Conservation (phyloP, 2,113 vertebrate genomes). For the Ophiodon elongatus region DNA sequence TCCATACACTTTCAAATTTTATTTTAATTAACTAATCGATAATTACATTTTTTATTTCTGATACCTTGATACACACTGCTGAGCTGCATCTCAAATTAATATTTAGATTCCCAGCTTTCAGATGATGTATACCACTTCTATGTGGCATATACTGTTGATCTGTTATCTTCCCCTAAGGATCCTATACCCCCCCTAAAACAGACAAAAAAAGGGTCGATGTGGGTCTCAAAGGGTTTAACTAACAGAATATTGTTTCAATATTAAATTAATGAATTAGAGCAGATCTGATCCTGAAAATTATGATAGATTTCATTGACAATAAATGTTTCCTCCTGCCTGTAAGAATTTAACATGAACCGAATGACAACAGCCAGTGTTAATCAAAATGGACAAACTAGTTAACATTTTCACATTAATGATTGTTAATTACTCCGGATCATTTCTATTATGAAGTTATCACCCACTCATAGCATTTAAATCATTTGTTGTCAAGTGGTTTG, state of each 20-base stretch:
- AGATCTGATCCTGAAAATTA: constrained; percentile 2
- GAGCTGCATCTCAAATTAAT: neutral
- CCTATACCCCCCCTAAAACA: neutral
- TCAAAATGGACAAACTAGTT: constrained; percentile 8
- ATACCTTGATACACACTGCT: neutral
- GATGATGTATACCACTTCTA: neutral
- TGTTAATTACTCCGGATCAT: neutral
- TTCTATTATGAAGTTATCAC: neutral
- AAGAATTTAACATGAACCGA: constrained; percentile 16
- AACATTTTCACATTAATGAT: constrained; percentile 29
- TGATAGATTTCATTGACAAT: constrained; percentile 26
- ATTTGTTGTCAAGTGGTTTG: constrained; percentile 17
- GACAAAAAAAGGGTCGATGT: neutral
- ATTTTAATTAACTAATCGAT: neutral
- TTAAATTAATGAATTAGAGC: constrained; percentile 1
- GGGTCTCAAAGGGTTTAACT: neutral
- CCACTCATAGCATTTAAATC: neutral
- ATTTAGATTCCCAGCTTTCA: neutral
- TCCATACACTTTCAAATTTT: neutral
- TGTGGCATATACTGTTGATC: neutral
- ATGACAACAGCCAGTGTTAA: neutral
- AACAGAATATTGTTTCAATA: neutral
- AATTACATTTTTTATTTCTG: neutral
- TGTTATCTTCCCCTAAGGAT: neutral
- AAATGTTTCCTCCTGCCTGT: constrained; percentile 9